Base-by-base conservation (phyloP, 2,797 vertebrate species). In the Dipus sagitta region DNA sequence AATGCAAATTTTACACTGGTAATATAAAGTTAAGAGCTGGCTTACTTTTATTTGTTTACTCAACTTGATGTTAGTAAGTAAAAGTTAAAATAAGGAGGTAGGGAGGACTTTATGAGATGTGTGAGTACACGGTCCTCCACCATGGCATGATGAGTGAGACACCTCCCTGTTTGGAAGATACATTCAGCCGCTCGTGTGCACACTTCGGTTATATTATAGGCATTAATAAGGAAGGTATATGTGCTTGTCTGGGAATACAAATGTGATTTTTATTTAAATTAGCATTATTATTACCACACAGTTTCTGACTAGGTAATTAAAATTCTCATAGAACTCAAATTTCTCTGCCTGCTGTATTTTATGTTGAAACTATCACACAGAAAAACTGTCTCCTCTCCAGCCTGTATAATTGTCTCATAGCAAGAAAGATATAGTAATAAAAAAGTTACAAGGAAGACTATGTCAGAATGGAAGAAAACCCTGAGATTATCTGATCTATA, bases 281-380 rank as follows among this genome's bases (percentile, higher is more conserved):
- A 78, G 92, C 90, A 79, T 52, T 68, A 62, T 64, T 52, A 52
- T 83, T 47, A 23, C 58, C 21, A 38, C 6, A 72, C 17, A 83
- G 28, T 82, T 92, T 92, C 62, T 86, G 38, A 82, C 76, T 88
- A 86, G 67, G 17, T 86, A 32, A 74, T 83, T 95, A 93, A 90
- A 91, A 86, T 80, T 54, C 47, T 89, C 15, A 47, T 12, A 52
- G 47, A 87, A 9, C 17, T 71, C 47, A 13, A 34, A 89, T 42
- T 74, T 88, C 38, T 71, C 32, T 62, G 12, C 1, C 47, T 38
- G 79, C 34, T 58, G 38, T 58, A 52, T 68, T n/a, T 88, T 82
- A 42, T 82, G 24, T 84, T 84, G 23, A 47, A 91, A 13, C 9
- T 80, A 3, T 6, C 28, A 28, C 86, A 18, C 34, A 83, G 30